Evolutionary conservation across 2,797 vertebrate genomes (phyloP).

Genomic region (Antrozous pallidus): DNA sequence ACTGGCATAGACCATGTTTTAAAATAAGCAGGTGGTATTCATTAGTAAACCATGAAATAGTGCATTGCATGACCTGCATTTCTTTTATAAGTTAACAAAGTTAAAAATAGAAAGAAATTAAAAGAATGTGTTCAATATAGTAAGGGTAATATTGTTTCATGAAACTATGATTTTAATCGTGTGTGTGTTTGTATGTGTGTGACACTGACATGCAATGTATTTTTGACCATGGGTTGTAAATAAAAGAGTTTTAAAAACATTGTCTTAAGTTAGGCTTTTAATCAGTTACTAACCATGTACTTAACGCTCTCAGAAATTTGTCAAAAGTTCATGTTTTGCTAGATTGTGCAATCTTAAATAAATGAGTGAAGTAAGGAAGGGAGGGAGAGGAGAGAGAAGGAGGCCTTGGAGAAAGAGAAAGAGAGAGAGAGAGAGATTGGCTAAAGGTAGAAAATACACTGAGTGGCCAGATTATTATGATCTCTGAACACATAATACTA

Average conservation of each 20-base stretch:
- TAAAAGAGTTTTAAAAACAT: constrained; percentile 8
- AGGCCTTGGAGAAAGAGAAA: too few relatives aligned
- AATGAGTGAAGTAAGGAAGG: background rate
- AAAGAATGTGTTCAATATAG: background rate
- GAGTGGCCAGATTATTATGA: too few relatives aligned
- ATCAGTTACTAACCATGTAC: constrained; percentile 22
- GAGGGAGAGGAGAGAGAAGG: background rate
- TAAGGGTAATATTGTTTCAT: constrained; percentile 2
- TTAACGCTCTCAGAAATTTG: constrained; percentile 41
- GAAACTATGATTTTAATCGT: constrained; percentile 22
- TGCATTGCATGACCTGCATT: background rate
- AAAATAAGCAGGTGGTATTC: background rate
- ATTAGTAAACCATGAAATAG: constrained; percentile 40
- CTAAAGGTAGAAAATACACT: background rate
- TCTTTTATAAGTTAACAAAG: constrained; percentile 51
- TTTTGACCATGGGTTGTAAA: background rate
- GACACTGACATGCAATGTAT: background rate
- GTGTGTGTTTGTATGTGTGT: background rate
- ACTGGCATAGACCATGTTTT: background rate
- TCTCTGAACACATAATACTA: too few relatives aligned
- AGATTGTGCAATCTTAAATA: constrained; percentile 54
- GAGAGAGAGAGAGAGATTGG: background rate
- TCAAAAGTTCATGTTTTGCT: constrained; percentile 68
- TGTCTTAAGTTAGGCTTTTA: constrained; percentile 29
- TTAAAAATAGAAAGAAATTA: constrained; percentile 39